Evolutionary conservation across 2,888 invertebrate genomes (phyloP).

Genomic region (Troglohyphantes excavatus): DNA sequence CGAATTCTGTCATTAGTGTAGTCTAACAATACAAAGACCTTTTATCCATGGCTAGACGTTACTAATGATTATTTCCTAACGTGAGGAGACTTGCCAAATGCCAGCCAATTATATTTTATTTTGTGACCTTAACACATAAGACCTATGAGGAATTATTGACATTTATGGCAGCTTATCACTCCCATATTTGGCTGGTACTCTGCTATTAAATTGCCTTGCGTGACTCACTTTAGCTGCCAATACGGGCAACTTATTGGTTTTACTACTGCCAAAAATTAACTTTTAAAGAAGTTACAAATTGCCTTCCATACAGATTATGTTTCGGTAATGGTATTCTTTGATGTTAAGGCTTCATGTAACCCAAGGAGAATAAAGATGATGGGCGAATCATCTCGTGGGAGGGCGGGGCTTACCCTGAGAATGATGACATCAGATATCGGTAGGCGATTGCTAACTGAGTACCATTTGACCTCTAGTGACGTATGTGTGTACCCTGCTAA

Average conservation of each 20-base stretch:
- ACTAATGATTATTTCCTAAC: neutral
- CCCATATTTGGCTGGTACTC: neutral
- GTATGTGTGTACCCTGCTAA: too few species aligned
- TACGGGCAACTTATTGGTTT: neutral
- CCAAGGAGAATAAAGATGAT: too few species aligned
- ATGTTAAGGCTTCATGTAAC: too few species aligned
- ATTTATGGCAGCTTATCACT: neutral
- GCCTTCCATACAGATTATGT: neutral
- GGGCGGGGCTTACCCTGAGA: too few species aligned
- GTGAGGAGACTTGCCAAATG: neutral
- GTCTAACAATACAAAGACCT: too few species aligned
- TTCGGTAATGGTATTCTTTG: too few species aligned
- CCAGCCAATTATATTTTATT: neutral
- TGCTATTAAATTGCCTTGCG: neutral
- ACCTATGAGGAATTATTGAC: neutral
- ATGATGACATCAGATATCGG: too few species aligned
- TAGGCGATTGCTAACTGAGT: too few species aligned
- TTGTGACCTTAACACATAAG: neutral
- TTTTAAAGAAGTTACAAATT: neutral
- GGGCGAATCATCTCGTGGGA: too few species aligned
- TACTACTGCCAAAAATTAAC: conserved; percentile 4
- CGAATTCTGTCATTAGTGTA: too few species aligned
- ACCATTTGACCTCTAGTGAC: too few species aligned
- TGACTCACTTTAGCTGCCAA: neutral
- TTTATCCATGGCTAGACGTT: neutral